These are phyloP conservation scores for Ephestia elutella DNA, from an alignment of 1,140 invertebrate genomes.

Conservation along the genomic window DNA sequence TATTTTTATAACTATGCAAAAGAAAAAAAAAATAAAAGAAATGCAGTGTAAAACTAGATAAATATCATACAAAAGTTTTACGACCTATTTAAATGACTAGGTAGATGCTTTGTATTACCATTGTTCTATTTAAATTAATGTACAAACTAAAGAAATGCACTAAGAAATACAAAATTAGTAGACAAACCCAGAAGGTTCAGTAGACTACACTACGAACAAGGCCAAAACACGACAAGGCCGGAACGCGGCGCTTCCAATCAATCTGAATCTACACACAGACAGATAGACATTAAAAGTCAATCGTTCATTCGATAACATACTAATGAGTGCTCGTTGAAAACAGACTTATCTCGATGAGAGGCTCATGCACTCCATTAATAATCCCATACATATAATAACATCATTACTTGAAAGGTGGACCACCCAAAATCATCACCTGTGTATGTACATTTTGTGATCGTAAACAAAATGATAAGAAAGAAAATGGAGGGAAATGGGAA, in stretches of 20 bases:
- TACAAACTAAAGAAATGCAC: no score
- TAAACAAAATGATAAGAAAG: conserved; percentile 54
- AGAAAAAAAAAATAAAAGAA: no score
- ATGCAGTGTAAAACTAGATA: no score
- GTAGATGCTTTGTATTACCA: no score
- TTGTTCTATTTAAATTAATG: no score
- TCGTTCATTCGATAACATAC: conserved; percentile 50
- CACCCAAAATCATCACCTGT: conserved; percentile 68
- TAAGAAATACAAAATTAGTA: neutral
- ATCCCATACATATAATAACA: conserved; percentile 62
- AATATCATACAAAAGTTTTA: no score
- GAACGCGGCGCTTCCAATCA: conserved; percentile 31
- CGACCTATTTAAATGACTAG: no score
- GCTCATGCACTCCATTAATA: conserved; percentile 52
- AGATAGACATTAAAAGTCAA: conserved; percentile 45
- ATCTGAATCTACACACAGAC: conserved; percentile 42
- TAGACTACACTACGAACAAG: neutral
- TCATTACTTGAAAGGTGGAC: conserved; percentile 58
- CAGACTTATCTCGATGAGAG: conserved; percentile 65
- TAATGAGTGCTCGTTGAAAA: conserved; percentile 61
- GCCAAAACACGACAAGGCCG: neutral
- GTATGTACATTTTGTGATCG: conserved; percentile 44
- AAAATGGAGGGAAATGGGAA: conserved; percentile 43
- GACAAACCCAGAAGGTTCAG: neutral
- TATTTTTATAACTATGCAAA: no score